Conservation (phyloP, 2,888 invertebrate genomes). For the Meghimatium bilineatum region DNA sequence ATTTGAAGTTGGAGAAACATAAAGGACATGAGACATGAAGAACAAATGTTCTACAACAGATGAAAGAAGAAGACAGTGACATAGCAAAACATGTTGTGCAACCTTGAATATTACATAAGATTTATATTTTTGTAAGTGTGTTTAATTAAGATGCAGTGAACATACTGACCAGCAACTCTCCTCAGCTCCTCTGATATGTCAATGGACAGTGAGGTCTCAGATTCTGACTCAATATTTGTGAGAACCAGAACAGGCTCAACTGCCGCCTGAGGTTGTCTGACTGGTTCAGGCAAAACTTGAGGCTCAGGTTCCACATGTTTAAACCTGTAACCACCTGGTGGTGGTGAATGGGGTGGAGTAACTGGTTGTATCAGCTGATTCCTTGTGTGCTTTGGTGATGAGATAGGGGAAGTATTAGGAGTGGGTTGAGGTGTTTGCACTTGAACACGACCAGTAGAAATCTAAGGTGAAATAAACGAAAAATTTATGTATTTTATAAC, state of each 20-base stretch:
- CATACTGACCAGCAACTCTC: slow-evolving; percentile 60
- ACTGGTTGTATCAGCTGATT: slow-evolving; percentile 26
- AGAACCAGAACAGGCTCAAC: background rate
- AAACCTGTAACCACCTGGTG: slow-evolving; percentile 31
- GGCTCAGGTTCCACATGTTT: slow-evolving; percentile 40
- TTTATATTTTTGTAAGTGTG: background rate
- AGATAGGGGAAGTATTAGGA: slow-evolving; percentile 49
- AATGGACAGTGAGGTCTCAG: slow-evolving; percentile 64
- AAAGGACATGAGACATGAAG: no score
- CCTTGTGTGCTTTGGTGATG: slow-evolving; percentile 26
- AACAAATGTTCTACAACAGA: no score
- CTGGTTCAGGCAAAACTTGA: background rate
- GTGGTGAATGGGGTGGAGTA: slow-evolving; percentile 52
- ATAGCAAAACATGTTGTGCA: background rate
- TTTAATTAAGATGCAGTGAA: background rate
- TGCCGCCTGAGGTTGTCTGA: slow-evolving; percentile 30
- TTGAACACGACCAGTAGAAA: background rate
- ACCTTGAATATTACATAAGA: background rate
- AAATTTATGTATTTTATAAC: no score
- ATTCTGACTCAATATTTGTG: slow-evolving; percentile 60
- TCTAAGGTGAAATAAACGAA: background rate
- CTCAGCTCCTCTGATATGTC: slow-evolving; percentile 67
- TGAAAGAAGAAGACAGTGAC: no score
- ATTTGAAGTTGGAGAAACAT: no score
- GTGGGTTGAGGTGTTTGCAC: slow-evolving; percentile 52